Evolutionary conservation across 2,113 vertebrate genomes (phyloP).

Genomic region (Eidolon helvum): DNA sequence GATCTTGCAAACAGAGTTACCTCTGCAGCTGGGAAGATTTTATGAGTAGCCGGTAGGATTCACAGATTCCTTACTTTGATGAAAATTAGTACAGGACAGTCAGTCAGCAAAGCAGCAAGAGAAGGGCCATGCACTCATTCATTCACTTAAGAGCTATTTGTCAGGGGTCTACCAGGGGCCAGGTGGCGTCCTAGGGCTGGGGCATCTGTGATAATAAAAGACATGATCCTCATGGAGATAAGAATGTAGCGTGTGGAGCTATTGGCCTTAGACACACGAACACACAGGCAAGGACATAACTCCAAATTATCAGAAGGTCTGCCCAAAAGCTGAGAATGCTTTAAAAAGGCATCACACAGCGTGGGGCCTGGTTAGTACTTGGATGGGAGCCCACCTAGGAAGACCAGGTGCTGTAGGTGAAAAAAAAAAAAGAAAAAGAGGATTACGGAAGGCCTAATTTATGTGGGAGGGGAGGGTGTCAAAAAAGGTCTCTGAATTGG

Average conservation of each 20-base stretch:
- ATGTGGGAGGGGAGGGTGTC: neutral
- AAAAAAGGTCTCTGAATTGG: neutral
- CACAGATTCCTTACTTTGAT: neutral
- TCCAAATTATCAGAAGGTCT: neutral
- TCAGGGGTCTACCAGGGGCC: neutral
- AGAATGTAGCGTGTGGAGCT: accelerated
- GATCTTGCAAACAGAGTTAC: neutral
- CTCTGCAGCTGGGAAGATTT: neutral
- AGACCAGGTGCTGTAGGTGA: no score
- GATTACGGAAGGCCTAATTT: neutral
- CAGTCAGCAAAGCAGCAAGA: neutral
- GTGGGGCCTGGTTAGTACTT: no score
- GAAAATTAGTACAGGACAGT: neutral
- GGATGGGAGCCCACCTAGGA: no score
- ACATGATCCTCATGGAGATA: neutral
- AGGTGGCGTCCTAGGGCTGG: neutral
- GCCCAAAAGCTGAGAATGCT: neutral
- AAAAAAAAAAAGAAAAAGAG: no score
- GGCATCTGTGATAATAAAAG: neutral
- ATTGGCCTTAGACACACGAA: neutral
- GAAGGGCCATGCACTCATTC: neutral
- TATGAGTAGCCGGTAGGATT: neutral
- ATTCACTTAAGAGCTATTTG: neutral
- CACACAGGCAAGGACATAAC: neutral
- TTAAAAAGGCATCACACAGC: neutral